Percentiles rank a stretch among this genome's conserved stretches.
Conservation (phyloP, 37 sponge, comb jelly and placozoan species). For the Mnemiopsis leidyi region DNA sequence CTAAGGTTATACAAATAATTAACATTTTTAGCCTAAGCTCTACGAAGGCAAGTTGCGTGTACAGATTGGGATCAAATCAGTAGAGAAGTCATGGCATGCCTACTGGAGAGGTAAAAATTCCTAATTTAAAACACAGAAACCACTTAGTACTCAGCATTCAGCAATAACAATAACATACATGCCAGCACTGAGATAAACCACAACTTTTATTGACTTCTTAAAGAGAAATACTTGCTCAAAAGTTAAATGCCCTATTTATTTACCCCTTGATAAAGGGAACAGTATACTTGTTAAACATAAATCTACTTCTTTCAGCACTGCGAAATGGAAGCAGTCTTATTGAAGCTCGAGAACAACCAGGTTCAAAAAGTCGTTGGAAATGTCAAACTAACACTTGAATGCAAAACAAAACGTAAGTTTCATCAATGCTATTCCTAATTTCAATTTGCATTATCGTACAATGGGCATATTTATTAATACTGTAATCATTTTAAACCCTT, state of each 20-base stretch:
- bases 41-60: not conserved
- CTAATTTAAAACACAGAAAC: no score
- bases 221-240: no score
- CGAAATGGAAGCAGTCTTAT: slow-evolving; percentile 44
- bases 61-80: not conserved
- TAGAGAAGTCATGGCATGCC: not conserved
- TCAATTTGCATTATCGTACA: no score
- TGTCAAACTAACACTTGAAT: slow-evolving; percentile 14
- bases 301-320: not conserved
- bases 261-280: not conserved
- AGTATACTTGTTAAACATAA: not conserved
- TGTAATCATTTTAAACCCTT: no score
- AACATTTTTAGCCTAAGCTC: not conserved
- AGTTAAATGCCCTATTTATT: no score
- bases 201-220: no score
- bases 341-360: slow-evolving; percentile 23
- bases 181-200: no score
- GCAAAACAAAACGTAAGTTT: not conserved
- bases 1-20: no score
- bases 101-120: not conserved
- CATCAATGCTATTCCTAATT: no score
- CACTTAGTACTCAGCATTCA: no score
- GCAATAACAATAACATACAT: no score
- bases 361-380: slow-evolving; percentile 42
- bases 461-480: no score